Evolutionary conservation across 2,888 invertebrate species (phyloP), one percentile per base, ranked within the genome.

Genomic region (Caenorhabditis japonica): DNA sequence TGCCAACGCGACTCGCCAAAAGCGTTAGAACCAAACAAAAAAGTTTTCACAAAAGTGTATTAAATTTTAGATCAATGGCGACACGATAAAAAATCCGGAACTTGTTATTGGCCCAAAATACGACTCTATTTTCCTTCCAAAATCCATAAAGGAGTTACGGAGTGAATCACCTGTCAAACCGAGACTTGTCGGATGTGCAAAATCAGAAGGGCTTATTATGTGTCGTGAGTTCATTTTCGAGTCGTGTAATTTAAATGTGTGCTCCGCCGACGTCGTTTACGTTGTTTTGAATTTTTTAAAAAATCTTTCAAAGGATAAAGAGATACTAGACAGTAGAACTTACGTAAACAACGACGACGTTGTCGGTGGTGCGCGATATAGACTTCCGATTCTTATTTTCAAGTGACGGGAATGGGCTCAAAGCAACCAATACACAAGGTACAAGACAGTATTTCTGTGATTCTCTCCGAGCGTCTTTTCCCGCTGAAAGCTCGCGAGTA

Each of bases 121-220:
- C 33, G 75, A 75, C 27, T 55, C 25, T 2, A 7, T 52, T 1
- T 75, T 75, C 41, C 30, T 75, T 25, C 64, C 71, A 3, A 71
- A 64, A 33, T 49, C 75, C 8, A 23, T 75, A 0, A 38, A 47
- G 56, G 70, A 75, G 25, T 41, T 79, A 12, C 46, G 75, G 21
- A 75, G 73, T 30, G 79, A 79, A 30, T 46, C 77, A 8, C 74
- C 77, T 13, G 55, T 52, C 12, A 81, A 81, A 38, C 77, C 77
- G 44, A 52, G 77, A 43, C 43, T 79, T 8, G 60, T 73, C 2
- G 78, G 75, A 33, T 74, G 71, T 39, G 64, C 74, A 0, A 53
- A 56, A 7, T 72, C 76, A 2, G 81, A 81, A 61, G 77, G 76
- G 13, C 36, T 81, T 2, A 49, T 73, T 15, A 19, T 51, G 44